A percentile compares a stretch with the other conserved stretches of the same genome.
Conservation (phyloP, 2,113 vertebrate species). For the Nanorana parkeri region DNA sequence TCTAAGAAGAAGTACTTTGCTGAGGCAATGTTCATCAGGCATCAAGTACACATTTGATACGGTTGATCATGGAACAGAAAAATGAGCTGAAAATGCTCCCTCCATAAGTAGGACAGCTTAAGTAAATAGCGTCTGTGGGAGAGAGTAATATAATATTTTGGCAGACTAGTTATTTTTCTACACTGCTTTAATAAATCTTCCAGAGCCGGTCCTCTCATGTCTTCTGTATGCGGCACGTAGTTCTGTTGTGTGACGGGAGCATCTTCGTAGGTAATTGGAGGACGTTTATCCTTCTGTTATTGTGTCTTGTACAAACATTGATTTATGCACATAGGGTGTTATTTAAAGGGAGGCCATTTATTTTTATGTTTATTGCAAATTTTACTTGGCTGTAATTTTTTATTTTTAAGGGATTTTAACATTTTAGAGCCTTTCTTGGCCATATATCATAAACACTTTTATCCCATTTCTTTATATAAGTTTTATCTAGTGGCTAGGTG, state of each 20-base stretch:
- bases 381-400: too few species aligned
- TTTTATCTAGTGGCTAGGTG: too few species aligned
- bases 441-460: too few species aligned
- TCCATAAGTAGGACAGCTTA: constrained; percentile 15
- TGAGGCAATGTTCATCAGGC: constrained; percentile 14
- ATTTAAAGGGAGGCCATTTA: too few species aligned
- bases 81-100: constrained; percentile 32
- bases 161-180: constrained; percentile 34
- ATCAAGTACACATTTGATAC: constrained; percentile 29
- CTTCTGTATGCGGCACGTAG: not conserved
- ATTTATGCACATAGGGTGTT: too few species aligned
- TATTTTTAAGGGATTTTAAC: too few species aligned
- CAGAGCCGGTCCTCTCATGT: not conserved
- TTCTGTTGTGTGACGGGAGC: not conserved
- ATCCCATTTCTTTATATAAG: too few species aligned
- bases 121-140: constrained; percentile 45
- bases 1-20: constrained; percentile 1
- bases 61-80: constrained; percentile 44
- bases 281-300: too few species aligned
- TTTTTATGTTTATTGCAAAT: too few species aligned
- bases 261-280: not conserved
- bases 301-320: too few species aligned
- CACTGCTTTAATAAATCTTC: constrained; percentile 42
- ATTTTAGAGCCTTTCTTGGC: too few species aligned
- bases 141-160: constrained; percentile 53